Evolutionary conservation across 2,888 invertebrate genomes (phyloP), one percentile per base, ranked within the genome.

Genomic region (Melanostoma mellinum): DNA sequence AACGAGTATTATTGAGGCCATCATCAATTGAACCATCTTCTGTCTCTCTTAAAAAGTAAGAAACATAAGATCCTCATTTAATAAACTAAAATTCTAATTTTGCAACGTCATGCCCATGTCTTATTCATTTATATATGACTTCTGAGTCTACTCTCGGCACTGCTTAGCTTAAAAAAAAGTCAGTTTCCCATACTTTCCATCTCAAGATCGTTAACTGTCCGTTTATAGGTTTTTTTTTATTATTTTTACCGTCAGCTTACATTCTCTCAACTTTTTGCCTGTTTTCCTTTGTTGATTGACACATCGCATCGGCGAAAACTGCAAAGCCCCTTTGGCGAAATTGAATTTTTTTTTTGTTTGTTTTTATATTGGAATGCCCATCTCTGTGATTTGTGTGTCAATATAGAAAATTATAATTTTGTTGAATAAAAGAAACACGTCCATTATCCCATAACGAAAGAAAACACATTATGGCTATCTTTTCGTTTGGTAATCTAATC

Each of bases 151-250:
- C 20, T 20, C 20, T 20, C 20, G 20, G 20, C 20, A 20, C 1
- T 20, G 20, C 20, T 20, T 20, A 20, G 20, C 20, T 20, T 20
- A 20, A 20, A 20, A 20, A 20, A 20, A 20, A 20, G 20, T 20
- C 20, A 20, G 20, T 20, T 72, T 81, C 81, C 61, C 81, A 68
- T 81, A 81, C 81, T 81, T 81, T 76, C 81, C 67, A 76, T 76
- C 81, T 76, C 72, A 60, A 81, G 67, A 72, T 72, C 67, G 61
- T 72, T 76, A 80, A 65, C 75, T 48, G 46, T 30, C 42, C 44
- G 40, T 63, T 63, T 42, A 48, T 60, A 68, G 48, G 8, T 53
- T 36, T 50, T 44, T 48, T 50, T 46, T 33, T 67, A 30, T 36
- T 8, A 38, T 50, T 32, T 75, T 20, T 20, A 20, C 20, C 20